phyloP scores from a whole-genome alignment of 1,140 invertebrate genomes.

The Danaus melanippus region DNA sequence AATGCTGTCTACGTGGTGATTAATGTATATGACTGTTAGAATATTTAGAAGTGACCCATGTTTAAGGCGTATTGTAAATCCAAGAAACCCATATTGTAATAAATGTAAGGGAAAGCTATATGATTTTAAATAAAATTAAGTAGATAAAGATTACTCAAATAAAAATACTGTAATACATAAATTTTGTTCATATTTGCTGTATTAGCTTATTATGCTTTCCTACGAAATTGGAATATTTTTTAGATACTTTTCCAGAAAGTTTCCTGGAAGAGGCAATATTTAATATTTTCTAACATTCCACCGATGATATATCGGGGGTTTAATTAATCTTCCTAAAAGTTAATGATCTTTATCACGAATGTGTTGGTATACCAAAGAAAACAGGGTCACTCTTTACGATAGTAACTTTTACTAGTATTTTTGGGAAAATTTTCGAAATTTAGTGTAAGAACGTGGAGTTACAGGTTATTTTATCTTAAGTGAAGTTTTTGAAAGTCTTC shows the following conservation, averaged over 20 bases:
- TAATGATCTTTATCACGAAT: not conserved
- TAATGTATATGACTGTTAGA: too few relatives aligned
- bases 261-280: not conserved
- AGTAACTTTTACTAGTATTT: too few relatives aligned
- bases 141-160: not conserved
- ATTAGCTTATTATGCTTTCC: conserved; percentile 1
- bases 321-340: not conserved
- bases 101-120: too few relatives aligned
- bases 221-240: not conserved
- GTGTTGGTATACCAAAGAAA: not conserved
- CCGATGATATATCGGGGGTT: conserved; percentile 7
- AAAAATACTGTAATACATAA: not conserved
- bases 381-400: conserved; percentile 4
- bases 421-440: conserved; percentile 1
- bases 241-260: not conserved
- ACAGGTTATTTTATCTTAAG: not conserved
- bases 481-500: too few relatives aligned
- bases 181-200: not conserved
- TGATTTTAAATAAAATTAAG: too few relatives aligned
- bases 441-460: not conserved
- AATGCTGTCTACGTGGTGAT: too few relatives aligned
- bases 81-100: too few relatives aligned
- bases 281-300: conserved; percentile 4
- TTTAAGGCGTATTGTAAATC: too few relatives aligned
- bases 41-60: too few relatives aligned